Evolutionary conservation across 2,888 invertebrate genomes (phyloP), one percentile per base, ranked within the genome.

Genomic region (Epicampocera succincta): DNA sequence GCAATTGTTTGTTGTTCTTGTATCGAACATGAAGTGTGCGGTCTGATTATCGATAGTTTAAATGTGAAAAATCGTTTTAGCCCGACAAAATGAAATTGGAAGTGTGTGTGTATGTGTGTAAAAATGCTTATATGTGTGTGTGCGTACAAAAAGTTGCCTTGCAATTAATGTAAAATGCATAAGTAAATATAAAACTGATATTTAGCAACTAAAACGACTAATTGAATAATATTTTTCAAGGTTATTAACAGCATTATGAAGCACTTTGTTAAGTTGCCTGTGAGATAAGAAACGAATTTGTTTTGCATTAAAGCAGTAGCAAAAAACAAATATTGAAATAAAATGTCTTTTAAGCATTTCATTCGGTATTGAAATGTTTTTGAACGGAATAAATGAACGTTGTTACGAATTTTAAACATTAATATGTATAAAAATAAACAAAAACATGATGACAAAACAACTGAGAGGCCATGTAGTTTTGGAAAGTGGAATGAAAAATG

Each of bases 1-100:
- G 82, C 82, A 82, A 75, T 66, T 82, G 82, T 33, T n/a, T 78
- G 78, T 71, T 78, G 46, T 66, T 78, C 46, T 66, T 78, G 82
- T 82, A 82, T 82, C 82, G 82, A 82, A 82, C 82, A 82, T 82
- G 78, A 78, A 74, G 82, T 82, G 78, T 78, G 78, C 82, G 76
- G 78, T 74, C 78, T 69, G 78, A 61, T 82, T 78, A 75, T 82
- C 74, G 78, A 82, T 75, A 74, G 74, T 82, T 78, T 69, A 65
- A 71, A 54, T 61, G 77, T 82, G 77, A 82, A 82, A 82, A 82
- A 78, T 82, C 82, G 82, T 78, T 82, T 82, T 78, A 56, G 48
- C 33, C 46, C 46, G 54, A 82, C 82, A 82, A 82, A 82, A 78
- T 81, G 76, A 81, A 81, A 81, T 66, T 82, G 82, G 78, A 65